Percentiles rank a stretch among this genome's conserved stretches.
phyloP scores from a whole-genome alignment of 2,888 invertebrate genomes.

The Mesopsocus fuscifrons region DNA sequence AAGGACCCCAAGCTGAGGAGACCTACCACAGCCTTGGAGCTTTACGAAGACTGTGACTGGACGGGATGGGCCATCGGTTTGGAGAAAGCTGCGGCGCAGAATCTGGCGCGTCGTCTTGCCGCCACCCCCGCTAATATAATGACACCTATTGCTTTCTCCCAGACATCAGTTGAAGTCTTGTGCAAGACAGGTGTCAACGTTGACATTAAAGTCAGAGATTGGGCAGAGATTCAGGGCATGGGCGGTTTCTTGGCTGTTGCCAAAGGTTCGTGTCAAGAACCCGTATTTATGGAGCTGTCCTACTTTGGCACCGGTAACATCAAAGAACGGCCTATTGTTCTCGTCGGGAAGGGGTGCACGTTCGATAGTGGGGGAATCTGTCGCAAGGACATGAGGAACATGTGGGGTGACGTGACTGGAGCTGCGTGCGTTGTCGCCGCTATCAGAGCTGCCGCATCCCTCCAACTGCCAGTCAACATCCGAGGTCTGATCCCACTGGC shows the following conservation, averaged over 20 bases:
- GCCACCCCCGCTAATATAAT: constrained; percentile 64
- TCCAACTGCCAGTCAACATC: constrained; percentile 52
- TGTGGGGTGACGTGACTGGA: constrained; percentile 75
- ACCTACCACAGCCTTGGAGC: constrained; percentile 27
- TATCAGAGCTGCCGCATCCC: constrained; percentile 44
- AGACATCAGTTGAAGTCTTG: constrained; percentile 39
- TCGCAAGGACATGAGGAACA: constrained; percentile 43
- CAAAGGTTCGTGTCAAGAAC: constrained; percentile 57
- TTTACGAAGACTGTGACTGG: constrained; percentile 42
- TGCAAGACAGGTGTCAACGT: constrained; percentile 38
- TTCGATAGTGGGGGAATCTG: constrained; percentile 58
- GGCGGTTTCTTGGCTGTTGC: constrained; percentile 57
- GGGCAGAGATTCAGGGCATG: constrained; percentile 65
- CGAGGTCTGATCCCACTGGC: constrained; percentile 55
- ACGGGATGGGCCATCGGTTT: constrained; percentile 54
- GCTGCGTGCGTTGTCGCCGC: constrained; percentile 59
- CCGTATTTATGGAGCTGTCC: constrained; percentile 56
- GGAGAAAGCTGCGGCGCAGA: constrained; percentile 58
- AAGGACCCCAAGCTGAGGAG: constrained; percentile 25
- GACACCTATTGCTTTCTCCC: constrained; percentile 60
- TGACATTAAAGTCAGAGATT: constrained; percentile 43
- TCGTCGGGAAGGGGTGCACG: constrained; percentile 50
- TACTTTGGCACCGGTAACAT: constrained; percentile 41
- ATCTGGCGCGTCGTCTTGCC: constrained; percentile 53
- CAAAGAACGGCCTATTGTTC: constrained; percentile 42